These are phyloP conservation scores for Salticus scenicus DNA, from an alignment of 2,888 invertebrate genomes.

Conservation along the genomic window DNA sequence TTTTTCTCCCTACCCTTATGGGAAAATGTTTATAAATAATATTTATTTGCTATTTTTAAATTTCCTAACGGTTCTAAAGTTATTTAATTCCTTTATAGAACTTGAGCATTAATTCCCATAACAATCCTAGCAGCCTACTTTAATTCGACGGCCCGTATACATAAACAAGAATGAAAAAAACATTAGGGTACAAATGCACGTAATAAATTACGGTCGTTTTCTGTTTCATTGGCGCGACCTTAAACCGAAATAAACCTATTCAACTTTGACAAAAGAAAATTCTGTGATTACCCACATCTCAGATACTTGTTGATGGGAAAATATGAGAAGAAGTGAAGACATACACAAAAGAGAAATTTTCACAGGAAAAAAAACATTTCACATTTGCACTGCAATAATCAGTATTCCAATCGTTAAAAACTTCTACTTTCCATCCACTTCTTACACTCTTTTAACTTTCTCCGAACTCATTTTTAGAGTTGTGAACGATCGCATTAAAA, in stretches of 20 bases:
- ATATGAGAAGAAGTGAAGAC: too few species aligned
- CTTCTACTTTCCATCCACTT: background rate
- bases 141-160: too few species aligned
- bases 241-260: background rate
- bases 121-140: too few species aligned
- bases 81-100: too few species aligned
- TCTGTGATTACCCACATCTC: background rate
- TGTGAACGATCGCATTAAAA: constrained; percentile 19
- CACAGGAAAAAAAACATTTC: background rate
- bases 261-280: background rate
- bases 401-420: constrained; percentile 15
- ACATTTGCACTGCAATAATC: constrained; percentile 8
- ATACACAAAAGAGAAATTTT: background rate
- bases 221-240: background rate
- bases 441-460: background rate
- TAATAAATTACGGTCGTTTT: background rate
- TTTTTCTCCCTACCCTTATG: too few species aligned
- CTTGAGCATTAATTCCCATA: too few species aligned
- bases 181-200: background rate
- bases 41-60: too few species aligned
- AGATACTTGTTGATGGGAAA: background rate
- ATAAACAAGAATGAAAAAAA: too few species aligned
- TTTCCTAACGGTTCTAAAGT: too few species aligned
- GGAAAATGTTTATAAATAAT: too few species aligned
- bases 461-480: constrained; percentile 2